These are phyloP conservation scores for Pseudomyrmex flavicornis DNA, from an alignment of 1,140 invertebrate species.

Conservation along the genomic window DNA sequence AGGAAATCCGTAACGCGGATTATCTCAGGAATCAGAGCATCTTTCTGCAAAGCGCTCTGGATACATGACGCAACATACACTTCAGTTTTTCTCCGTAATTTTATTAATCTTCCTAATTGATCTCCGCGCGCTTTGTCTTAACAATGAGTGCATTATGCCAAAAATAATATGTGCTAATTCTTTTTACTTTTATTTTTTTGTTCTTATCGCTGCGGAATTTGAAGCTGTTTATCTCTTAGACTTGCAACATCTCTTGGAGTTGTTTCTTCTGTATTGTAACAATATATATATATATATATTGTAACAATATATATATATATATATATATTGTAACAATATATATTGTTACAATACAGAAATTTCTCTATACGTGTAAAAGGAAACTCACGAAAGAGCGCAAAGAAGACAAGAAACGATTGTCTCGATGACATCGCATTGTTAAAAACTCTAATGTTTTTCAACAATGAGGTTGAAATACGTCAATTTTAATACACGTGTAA, in stretches of 20 bases:
- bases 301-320: too few relatives aligned
- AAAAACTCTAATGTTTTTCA: neutral
- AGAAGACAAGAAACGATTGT: neutral
- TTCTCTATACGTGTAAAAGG: conserved; percentile 27
- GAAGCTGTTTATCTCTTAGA: neutral
- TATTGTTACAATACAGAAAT: conserved; percentile 6
- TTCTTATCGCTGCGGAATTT: neutral
- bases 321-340: too few relatives aligned
- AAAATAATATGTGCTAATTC: conserved; percentile 25
- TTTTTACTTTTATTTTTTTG: conserved; percentile 3
- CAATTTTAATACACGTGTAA: conserved; percentile 35
- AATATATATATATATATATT: too few relatives aligned
- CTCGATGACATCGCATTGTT: neutral
- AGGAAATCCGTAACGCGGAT: neutral
- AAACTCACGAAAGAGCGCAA: neutral
- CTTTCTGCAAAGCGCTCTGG: neutral
- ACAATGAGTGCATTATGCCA: conserved; percentile 9
- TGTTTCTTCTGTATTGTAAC: too few relatives aligned
- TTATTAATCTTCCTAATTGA: conserved; percentile 1
- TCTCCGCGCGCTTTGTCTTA: neutral
- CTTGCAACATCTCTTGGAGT: too few relatives aligned
- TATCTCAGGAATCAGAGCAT: conserved; percentile 39
- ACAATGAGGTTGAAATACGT: neutral
- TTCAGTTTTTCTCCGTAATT: neutral
- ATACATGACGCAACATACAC: neutral